Percentiles rank a stretch among this genome's conserved stretches.
Conservation (phyloP, 2,888 invertebrate genomes). For the Drosophila setosimentum region DNA sequence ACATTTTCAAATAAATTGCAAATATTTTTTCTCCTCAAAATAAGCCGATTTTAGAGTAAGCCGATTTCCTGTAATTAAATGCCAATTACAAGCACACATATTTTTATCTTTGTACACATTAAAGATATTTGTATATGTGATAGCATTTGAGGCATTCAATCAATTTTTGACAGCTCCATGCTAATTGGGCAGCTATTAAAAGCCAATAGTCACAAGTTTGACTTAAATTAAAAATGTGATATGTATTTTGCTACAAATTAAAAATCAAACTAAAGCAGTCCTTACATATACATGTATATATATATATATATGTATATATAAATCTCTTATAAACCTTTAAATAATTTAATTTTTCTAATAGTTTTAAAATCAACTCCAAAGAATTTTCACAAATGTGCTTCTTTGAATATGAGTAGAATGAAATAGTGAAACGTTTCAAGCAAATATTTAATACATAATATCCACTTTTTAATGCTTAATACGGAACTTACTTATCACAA, state of each 20-base stretch:
- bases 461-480: background rate
- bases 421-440: background rate
- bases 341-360: no score
- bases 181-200: constrained; percentile 47
- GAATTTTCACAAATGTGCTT: background rate
- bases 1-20: constrained; percentile 26
- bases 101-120: background rate
- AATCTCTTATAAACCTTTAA: background rate
- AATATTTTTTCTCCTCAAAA: constrained; percentile 27
- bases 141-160: constrained; percentile 1
- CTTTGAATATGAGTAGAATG: background rate
- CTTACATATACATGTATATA: background rate
- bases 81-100: constrained; percentile 37
- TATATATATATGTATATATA: background rate
- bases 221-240: background rate
- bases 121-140: background rate
- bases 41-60: constrained; percentile 57
- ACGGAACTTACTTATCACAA: background rate
- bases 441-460: background rate
- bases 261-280: background rate
- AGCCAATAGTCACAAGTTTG: constrained; percentile 6
- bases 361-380: background rate
- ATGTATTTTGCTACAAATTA: background rate
- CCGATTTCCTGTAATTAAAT: constrained; percentile 65
- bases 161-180: constrained; percentile 37